A percentile compares a stretch with the other conserved stretches of the same genome.
Conservation (phyloP, 2,888 invertebrate genomes). For the Mythimna lalbum region DNA sequence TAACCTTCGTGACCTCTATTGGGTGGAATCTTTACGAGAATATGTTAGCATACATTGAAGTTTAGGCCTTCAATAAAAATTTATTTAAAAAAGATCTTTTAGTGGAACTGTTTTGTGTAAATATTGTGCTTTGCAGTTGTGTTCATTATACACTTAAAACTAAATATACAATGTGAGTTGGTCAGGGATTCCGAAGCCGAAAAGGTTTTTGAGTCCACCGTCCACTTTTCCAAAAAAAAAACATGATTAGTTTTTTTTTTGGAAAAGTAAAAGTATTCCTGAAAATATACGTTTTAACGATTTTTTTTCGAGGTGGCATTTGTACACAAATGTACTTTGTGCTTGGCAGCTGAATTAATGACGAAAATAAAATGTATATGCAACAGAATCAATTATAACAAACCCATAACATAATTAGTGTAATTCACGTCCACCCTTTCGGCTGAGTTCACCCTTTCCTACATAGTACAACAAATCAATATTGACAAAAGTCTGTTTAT, state of each 20-base stretch:
- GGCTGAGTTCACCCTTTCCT: neutral
- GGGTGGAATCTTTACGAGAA: conserved; percentile 79
- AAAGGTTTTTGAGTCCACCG: conserved; percentile 5
- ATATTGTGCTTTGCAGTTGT: conserved; percentile 50
- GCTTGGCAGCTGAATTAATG: neutral
- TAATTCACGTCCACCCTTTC: neutral
- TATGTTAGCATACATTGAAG: conserved; percentile 71
- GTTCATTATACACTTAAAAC: conserved; percentile 22
- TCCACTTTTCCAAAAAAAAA: too few species aligned
- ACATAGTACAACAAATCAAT: conserved; percentile 12
- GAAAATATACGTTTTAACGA: neutral
- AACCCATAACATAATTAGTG: neutral
- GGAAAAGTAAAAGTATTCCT: too few species aligned
- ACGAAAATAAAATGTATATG: neutral
- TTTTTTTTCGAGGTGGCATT: too few species aligned
- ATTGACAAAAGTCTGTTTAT: conserved; percentile 7
- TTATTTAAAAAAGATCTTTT: conserved; percentile 73
- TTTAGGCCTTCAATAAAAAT: conserved; percentile 79
- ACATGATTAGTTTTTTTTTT: too few species aligned
- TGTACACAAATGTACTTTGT: neutral
- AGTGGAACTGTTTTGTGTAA: conserved; percentile 65
- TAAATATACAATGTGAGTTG: conserved; percentile 8
- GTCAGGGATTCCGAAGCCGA: neutral
- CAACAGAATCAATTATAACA: neutral
- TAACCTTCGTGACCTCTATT: conserved; percentile 79